Percentiles rank a stretch among this genome's conserved stretches.
phyloP scores from a whole-genome alignment of 2,797 vertebrate species.

The Euphonia xanthogaster region DNA sequence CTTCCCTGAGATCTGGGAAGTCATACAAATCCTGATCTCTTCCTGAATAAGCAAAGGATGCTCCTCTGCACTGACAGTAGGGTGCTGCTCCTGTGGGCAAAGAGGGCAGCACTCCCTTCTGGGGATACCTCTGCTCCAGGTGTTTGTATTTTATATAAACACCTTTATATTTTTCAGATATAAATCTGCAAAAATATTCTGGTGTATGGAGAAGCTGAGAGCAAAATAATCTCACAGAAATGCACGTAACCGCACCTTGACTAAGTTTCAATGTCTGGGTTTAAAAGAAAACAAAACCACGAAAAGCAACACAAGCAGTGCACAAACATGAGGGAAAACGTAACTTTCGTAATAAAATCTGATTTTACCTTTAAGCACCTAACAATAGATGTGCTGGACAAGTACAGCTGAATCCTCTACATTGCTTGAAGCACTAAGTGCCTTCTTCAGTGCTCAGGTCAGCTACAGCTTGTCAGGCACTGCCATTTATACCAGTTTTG shows the following conservation, averaged over 20 bases:
- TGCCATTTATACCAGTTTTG: conserved; percentile 20
- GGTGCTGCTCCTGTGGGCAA: background rate
- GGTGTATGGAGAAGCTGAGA: background rate
- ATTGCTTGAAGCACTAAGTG: background rate
- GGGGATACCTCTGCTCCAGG: background rate
- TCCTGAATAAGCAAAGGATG: conserved; percentile 17
- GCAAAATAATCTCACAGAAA: background rate
- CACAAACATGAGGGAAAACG: rapidly evolving
- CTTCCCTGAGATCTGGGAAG: background rate
- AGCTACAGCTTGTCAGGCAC: background rate
- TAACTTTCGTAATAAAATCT: background rate
- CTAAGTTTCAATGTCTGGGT: background rate
- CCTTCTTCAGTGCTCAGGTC: background rate
- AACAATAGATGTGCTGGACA: background rate
- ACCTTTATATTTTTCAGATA: background rate
- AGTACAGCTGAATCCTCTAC: background rate
- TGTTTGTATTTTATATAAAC: background rate
- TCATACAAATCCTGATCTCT: background rate
- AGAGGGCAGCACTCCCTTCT: background rate
- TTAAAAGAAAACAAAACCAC: background rate
- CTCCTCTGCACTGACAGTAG: background rate
- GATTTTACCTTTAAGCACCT: background rate
- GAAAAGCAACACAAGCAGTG: rapidly evolving
- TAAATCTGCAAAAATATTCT: background rate
- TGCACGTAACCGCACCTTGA: rapidly evolving